Base-by-base conservation (phyloP, 2,888 invertebrate genomes). In the Dolomedes plantarius region DNA sequence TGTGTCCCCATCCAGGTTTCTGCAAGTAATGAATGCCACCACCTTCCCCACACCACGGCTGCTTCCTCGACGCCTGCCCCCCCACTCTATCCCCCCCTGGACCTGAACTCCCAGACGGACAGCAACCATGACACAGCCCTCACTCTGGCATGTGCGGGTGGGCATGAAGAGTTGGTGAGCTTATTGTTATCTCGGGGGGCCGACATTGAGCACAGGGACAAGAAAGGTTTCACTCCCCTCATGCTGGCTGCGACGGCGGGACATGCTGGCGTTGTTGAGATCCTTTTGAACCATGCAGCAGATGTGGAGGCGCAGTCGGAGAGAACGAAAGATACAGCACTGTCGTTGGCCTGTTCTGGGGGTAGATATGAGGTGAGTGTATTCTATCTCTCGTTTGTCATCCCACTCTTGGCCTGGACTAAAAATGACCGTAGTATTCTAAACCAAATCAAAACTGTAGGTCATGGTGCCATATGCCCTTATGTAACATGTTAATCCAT, bases 281-380 rank as follows among this genome's bases (percentile, higher is more conserved):
- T 97, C 89, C 94, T 99, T 6, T 92, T 99, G 79, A 97, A 97
- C 92, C 95, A 96, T 92, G 96, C 95, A 88, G 98, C 98, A n/a
- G 97, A 98, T 91, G 95, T 99, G 90, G 99, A 99, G 92, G 99
- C 99, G 41, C 98, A 99, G 93, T 98, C 98, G 0, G 99, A 99
- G 92, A 94, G 99, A 90, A 99, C 99, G 89, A 99, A 99, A 93
- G 99, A 99, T 92, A 99, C 99, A 19, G 98, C 99, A 0, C 93
- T 99, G 28, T 98, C 98, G 80, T 93, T 99, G 81, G 99, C 99
- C 0, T 99, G 99, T 92, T 98, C 98, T 85, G 98, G 98, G 75
- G 99, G 99, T 16, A 94, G 98, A 89, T 98, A 97, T 92, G 99
- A 99, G 92, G 95, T 93, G 89, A 88, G 88, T 86, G 73, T 7